A percentile compares a stretch with the other conserved stretches of the same genome.
phyloP scores from a whole-genome alignment of 2,797 vertebrate species.

The Pterois miles region DNA sequence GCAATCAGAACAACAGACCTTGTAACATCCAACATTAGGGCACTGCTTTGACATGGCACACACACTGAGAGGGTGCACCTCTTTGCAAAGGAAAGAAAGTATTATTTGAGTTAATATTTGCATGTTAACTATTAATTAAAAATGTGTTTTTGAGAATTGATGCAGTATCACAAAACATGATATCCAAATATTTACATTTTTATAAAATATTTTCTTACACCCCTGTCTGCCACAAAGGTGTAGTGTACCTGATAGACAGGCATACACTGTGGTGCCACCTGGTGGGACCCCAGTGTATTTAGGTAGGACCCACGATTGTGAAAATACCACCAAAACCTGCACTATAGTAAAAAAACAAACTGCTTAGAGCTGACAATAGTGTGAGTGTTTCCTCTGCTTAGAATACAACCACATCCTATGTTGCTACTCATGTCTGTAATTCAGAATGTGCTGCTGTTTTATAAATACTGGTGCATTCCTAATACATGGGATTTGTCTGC shows the following conservation, averaged over 20 bases:
- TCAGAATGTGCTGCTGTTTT: constrained; percentile 12
- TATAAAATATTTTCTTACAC: too few species aligned
- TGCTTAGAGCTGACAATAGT: not conserved
- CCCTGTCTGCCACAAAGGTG: too few species aligned
- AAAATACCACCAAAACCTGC: not conserved
- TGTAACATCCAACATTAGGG: too few species aligned
- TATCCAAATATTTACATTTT: too few species aligned
- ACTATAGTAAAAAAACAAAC: not conserved
- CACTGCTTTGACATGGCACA: too few species aligned
- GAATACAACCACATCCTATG: not conserved
- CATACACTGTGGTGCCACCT: not conserved
- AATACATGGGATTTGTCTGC: constrained; percentile 29
- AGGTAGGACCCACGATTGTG: not conserved
- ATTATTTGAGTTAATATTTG: too few species aligned
- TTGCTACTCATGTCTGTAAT: not conserved
- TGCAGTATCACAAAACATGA: too few species aligned
- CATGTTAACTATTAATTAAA: too few species aligned
- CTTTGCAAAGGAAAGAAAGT: too few species aligned
- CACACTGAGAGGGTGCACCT: too few species aligned
- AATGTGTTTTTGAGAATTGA: too few species aligned
- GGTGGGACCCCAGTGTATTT: not conserved
- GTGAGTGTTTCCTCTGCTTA: not conserved
- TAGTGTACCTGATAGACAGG: not conserved
- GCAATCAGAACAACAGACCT: too few species aligned
- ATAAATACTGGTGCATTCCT: not conserved